A percentile compares a stretch with the other conserved stretches of the same genome.
Conservation (phyloP, 2,888 invertebrate genomes). For the Agrenia bidenticulata region DNA sequence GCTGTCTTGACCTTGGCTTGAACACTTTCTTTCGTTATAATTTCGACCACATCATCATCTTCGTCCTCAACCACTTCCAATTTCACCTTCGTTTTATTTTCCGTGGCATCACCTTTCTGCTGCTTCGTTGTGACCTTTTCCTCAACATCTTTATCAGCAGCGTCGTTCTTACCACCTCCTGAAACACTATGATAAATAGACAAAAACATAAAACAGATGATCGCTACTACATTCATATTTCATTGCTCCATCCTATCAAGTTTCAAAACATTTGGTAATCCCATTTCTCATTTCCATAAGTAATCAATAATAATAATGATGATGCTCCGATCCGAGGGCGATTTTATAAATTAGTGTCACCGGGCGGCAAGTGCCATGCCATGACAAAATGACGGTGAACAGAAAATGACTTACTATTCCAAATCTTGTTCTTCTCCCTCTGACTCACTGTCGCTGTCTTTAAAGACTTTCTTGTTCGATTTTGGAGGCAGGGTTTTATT, state of each 20-base stretch:
- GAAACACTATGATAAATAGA: background rate
- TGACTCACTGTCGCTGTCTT: conserved; percentile 10
- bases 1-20: background rate
- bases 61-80: background rate
- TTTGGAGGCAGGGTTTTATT: conserved; percentile 11
- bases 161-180: background rate
- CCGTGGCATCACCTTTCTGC: no score
- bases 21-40: background rate
- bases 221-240: background rate
- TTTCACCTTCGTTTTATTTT: no score
- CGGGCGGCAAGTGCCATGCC: no score
- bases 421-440: conserved; percentile 3
- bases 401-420: conserved; percentile 8
- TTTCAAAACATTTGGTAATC: no score
- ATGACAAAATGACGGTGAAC: no score
- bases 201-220: background rate
- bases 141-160: background rate
- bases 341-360: no score
- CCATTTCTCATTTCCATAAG: no score
- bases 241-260: no score
- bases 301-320: no score
- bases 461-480: background rate
- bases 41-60: background rate
- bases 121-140: background rate
- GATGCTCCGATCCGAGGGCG: no score